Conservation (phyloP, 2,888 invertebrate species). For the Lasius fuliginosus region DNA sequence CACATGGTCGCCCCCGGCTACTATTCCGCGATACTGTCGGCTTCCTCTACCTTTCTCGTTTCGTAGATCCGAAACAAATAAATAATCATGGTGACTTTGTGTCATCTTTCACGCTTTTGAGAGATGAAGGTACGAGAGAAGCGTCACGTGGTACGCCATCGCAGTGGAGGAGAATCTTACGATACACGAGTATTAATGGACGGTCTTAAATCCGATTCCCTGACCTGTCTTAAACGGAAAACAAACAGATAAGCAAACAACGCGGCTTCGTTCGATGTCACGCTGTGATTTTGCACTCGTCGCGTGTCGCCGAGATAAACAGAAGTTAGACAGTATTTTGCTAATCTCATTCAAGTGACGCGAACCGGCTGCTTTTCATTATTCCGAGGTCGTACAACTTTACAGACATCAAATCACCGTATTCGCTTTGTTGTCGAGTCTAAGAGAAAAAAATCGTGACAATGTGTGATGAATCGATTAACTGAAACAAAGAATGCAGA, state of each 20-base stretch:
- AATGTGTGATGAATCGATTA: slow-evolving; percentile 17
- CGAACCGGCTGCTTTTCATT: neutral
- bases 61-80: slow-evolving; percentile 32
- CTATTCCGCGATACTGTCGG: slow-evolving; percentile 71
- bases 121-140: neutral
- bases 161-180: neutral
- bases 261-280: neutral
- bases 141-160: neutral
- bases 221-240: slow-evolving; percentile 48
- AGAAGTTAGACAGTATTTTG: slow-evolving; percentile 7
- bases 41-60: slow-evolving; percentile 39
- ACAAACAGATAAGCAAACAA: slow-evolving; percentile 16
- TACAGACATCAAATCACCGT: neutral
- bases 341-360: slow-evolving; percentile 18
- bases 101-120: slow-evolving; percentile 8
- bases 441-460: neutral
- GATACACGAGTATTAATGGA: neutral
- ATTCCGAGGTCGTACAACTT: slow-evolving; percentile 12
- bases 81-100: slow-evolving; percentile 29
- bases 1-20: slow-evolving; percentile 82
- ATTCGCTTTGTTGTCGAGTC: neutral
- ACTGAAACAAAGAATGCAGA: neutral
- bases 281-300: slow-evolving; percentile 25
- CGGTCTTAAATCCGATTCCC: slow-evolving; percentile 11
- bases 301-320: neutral